Conservation (phyloP, 1,140 invertebrate species). For the Trachelipus rathkii region DNA sequence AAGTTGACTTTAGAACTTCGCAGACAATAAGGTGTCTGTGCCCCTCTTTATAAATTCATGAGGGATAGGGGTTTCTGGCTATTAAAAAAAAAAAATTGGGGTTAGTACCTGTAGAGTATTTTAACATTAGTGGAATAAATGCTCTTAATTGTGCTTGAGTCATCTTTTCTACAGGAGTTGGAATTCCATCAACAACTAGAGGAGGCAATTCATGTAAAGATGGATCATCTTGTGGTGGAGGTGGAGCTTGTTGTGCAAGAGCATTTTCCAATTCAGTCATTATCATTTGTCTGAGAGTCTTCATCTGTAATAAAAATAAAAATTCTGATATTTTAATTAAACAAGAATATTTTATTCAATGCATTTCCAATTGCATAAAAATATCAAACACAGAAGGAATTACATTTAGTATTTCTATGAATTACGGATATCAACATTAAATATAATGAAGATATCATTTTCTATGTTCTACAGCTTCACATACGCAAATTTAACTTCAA, state of each 20-base stretch:
- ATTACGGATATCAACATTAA: no score
- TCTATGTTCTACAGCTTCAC: no score
- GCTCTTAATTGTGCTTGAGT: slow-evolving; percentile 93
- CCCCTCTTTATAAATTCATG: no score
- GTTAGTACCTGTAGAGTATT: slow-evolving; percentile 78
- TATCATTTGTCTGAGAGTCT: slow-evolving; percentile 80
- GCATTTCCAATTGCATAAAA: no score
- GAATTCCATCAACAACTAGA: slow-evolving; percentile 93
- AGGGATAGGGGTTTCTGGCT: neutral
- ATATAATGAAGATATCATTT: no score
- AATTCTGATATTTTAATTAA: neutral
- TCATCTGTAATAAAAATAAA: slow-evolving; percentile 55
- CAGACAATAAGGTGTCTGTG: no score
- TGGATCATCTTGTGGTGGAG: slow-evolving; percentile 83
- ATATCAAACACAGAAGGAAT: no score
- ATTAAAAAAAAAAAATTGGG: neutral
- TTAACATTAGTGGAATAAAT: slow-evolving; percentile 96
- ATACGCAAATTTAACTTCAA: no score
- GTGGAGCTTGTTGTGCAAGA: slow-evolving; percentile 87
- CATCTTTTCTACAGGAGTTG: slow-evolving; percentile 98
- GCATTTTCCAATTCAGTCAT: slow-evolving; percentile 92
- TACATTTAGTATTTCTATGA: no score
- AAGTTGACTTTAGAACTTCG: no score
- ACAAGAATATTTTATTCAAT: neutral
- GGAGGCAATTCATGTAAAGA: slow-evolving; percentile 91